Evolutionary conservation across 2,888 invertebrate genomes (phyloP).

Genomic region (Drosophila ezoana): DNA sequence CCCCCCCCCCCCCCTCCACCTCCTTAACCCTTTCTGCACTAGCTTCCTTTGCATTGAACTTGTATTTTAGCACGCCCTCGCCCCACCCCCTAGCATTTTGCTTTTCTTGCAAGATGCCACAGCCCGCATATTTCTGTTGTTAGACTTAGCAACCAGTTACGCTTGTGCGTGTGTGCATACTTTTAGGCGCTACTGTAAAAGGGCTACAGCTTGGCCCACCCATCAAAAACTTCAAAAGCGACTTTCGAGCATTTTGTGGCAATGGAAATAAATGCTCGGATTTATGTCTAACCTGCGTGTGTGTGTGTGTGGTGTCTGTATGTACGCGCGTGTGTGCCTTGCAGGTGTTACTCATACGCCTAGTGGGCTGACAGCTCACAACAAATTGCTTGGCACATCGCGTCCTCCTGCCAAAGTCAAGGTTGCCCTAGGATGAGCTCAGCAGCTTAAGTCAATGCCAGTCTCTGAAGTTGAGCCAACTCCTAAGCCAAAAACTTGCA

Average conservation of each 20-base stretch:
- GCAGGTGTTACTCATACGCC: slow-evolving; percentile 74
- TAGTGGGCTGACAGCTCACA: slow-evolving; percentile 54
- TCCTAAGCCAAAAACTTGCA: slow-evolving; percentile 42
- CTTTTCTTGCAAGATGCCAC: slow-evolving; percentile 72
- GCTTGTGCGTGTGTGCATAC: slow-evolving; percentile 15
- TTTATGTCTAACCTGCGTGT: slow-evolving; percentile 61
- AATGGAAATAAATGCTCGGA: slow-evolving; percentile 78
- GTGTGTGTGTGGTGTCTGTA: neutral
- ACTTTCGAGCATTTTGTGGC: slow-evolving; percentile 52
- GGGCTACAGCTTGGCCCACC: slow-evolving; percentile 59
- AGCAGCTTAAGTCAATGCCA: slow-evolving; percentile 48
- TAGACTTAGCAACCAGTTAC: slow-evolving; percentile 43
- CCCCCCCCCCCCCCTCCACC: neutral
- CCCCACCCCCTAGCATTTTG: slow-evolving; percentile 40
- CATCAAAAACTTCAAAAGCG: slow-evolving; percentile 71
- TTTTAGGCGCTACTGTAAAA: slow-evolving; percentile 56
- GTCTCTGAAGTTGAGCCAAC: slow-evolving; percentile 38
- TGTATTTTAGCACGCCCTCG: neutral
- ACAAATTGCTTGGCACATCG: slow-evolving; percentile 71
- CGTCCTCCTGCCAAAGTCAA: slow-evolving; percentile 62
- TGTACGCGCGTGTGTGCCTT: slow-evolving; percentile 19
- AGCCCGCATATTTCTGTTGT: slow-evolving; percentile 71
- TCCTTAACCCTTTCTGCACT: slow-evolving; percentile 8
- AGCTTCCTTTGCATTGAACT: slow-evolving; percentile 1
- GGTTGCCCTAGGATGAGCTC: slow-evolving; percentile 58